phyloP scores from a whole-genome alignment of 1,140 invertebrate species.

The Hypothenemus hampei region DNA sequence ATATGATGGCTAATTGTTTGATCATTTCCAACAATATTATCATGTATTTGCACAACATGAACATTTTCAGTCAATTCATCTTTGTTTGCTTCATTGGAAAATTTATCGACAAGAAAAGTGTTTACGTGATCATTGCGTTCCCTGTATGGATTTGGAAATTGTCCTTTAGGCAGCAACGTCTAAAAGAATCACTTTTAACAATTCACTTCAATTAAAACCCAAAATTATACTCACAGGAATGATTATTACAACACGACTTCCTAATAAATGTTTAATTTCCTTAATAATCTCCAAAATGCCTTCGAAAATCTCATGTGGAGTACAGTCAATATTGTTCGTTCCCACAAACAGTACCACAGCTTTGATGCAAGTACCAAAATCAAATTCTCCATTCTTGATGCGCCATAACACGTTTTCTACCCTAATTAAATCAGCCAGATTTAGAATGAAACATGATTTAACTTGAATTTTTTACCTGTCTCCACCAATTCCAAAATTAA shows the following conservation, averaged over 20 bases:
- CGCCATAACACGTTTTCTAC: slow-evolving; percentile 71
- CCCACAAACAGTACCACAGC: slow-evolving; percentile 65
- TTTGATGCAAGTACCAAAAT: slow-evolving; percentile 60
- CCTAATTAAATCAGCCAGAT: slow-evolving; percentile 29
- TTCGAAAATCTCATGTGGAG: slow-evolving; percentile 58
- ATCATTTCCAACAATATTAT: slow-evolving; percentile 54
- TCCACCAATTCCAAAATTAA: slow-evolving; percentile 71
- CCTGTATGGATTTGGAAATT: slow-evolving; percentile 60
- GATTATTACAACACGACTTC: slow-evolving; percentile 55
- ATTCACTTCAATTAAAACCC: not conserved
- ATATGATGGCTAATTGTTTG: slow-evolving; percentile 61
- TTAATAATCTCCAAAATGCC: slow-evolving; percentile 61
- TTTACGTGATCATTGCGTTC: slow-evolving; percentile 59
- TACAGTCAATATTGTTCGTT: slow-evolving; percentile 64
- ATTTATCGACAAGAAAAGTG: slow-evolving; percentile 49
- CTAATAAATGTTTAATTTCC: slow-evolving; percentile 53
- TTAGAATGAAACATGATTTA: not conserved
- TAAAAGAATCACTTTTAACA: slow-evolving; percentile 41
- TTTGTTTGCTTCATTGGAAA: slow-evolving; percentile 37
- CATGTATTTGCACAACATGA: slow-evolving; percentile 52
- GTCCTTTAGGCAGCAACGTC: slow-evolving; percentile 62
- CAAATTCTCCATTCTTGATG: slow-evolving; percentile 65
- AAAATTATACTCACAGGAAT: slow-evolving; percentile 60
- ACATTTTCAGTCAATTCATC: slow-evolving; percentile 39
- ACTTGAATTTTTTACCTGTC: slow-evolving; percentile 49